Conservation (phyloP, 1,140 invertebrate genomes). For the Bombus sylvicola region DNA sequence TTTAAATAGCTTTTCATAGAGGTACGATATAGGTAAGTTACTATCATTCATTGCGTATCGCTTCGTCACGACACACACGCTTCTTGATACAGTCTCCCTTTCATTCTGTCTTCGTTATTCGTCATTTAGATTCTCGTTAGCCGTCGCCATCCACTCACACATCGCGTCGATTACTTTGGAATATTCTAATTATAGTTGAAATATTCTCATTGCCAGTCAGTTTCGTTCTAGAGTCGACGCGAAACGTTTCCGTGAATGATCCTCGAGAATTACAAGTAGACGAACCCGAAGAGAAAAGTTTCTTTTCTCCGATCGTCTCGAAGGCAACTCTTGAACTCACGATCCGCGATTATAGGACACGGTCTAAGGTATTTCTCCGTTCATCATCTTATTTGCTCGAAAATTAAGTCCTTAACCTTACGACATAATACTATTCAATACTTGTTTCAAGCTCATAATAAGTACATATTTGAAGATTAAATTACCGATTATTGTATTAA, state of each 20-base stretch:
- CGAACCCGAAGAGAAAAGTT: not conserved
- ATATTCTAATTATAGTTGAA: not conserved
- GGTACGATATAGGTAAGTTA: slow-evolving; percentile 64
- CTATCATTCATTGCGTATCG: slow-evolving; percentile 62
- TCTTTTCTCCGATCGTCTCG: not conserved
- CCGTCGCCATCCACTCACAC: slow-evolving; percentile 1
- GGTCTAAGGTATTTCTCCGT: slow-evolving; percentile 2
- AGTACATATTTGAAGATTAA: slow-evolving; percentile 80
- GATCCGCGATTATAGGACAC: slow-evolving; percentile 12
- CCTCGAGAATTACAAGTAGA: not conserved
- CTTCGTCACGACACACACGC: slow-evolving; percentile 40
- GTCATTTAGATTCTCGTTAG: not conserved
- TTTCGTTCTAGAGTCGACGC: slow-evolving; percentile 11
- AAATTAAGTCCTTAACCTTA: slow-evolving; percentile 64
- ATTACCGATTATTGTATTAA: slow-evolving; percentile 75
- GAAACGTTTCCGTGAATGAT: not conserved
- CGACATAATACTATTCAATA: slow-evolving; percentile 80
- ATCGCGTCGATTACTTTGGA: slow-evolving; percentile 25
- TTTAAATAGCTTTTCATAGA: slow-evolving; percentile 69
- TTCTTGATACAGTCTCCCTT: slow-evolving; percentile 1
- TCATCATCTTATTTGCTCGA: slow-evolving; percentile 12
- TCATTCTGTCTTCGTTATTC: slow-evolving; percentile 25
- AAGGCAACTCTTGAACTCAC: slow-evolving; percentile 7
- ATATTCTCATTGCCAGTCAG: no score
- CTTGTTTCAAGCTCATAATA: slow-evolving; percentile 82